Conservation (phyloP, 1,140 invertebrate species). For the Drosophila quadrilineata region DNA sequence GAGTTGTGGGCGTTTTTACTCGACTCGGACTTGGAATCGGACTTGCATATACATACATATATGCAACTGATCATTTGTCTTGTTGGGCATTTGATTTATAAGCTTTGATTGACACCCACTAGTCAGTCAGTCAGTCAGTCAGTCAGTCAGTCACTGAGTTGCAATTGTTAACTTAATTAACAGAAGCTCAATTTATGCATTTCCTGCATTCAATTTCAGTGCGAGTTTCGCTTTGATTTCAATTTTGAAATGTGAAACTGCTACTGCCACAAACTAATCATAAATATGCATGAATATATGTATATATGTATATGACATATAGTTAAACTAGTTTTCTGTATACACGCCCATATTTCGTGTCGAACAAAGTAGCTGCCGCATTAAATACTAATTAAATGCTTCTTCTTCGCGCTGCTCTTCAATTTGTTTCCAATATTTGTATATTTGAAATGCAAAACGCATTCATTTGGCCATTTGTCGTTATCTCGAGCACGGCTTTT, state of each 20-base stretch:
- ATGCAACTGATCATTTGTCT: conserved; percentile 56
- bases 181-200: conserved; percentile 12
- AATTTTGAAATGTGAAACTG: neutral
- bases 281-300: conserved; percentile 20
- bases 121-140: conserved; percentile 62
- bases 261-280: conserved; percentile 8
- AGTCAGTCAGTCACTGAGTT: no score
- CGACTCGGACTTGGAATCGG: conserved; percentile 18
- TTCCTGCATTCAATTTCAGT: no score
- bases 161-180: conserved; percentile 56
- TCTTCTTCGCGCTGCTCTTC: conserved; percentile 15
- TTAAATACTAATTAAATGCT: conserved; percentile 79
- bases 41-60: conserved; percentile 55
- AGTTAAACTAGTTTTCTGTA: conserved; percentile 16
- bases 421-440: conserved; percentile 17
- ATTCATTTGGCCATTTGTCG: conserved; percentile 70
- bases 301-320: neutral
- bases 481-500: conserved; percentile 71
- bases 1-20: conserved; percentile 53
- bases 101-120: conserved; percentile 75
- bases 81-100: conserved; percentile 64
- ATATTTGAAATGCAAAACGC: conserved; percentile 57
- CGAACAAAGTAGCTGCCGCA: conserved; percentile 74
- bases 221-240: conserved; percentile 22
- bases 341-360: conserved; percentile 64